Evolutionary conservation across 2,113 vertebrate genomes (phyloP).

Genomic region (Catagonus wagneri): DNA sequence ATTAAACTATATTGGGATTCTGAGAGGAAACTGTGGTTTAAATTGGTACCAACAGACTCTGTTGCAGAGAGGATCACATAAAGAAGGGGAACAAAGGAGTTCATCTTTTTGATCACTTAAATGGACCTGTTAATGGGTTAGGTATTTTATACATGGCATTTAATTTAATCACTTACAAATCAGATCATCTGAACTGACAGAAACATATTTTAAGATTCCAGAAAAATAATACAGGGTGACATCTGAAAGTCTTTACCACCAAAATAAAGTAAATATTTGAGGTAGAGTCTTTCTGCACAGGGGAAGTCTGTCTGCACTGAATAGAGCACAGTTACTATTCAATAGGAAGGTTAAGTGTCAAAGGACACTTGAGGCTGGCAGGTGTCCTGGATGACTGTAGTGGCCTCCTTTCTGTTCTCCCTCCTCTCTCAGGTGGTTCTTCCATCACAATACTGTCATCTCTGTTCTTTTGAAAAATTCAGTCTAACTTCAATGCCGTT

Average conservation of each 20-base stretch:
- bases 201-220: background rate
- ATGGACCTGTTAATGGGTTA: background rate
- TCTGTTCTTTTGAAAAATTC: background rate
- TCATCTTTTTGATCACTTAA: background rate
- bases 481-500: background rate
- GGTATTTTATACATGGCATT: background rate
- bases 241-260: background rate
- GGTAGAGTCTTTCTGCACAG: background rate
- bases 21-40: background rate
- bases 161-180: background rate
- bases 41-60: background rate
- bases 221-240: background rate
- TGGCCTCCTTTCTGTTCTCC: background rate
- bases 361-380: background rate
- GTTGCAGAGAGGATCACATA: background rate
- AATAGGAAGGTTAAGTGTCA: background rate
- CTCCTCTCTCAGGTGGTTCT: background rate
- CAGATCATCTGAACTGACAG: background rate
- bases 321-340: background rate
- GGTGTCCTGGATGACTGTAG: too few species aligned
- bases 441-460: background rate
- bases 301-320: too few species aligned
- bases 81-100: background rate
- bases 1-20: background rate
- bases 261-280: slow-evolving; percentile 53